Evolutionary conservation across 2,113 vertebrate species (phyloP).

Genomic region (Trochalopteron elliotii): DNA sequence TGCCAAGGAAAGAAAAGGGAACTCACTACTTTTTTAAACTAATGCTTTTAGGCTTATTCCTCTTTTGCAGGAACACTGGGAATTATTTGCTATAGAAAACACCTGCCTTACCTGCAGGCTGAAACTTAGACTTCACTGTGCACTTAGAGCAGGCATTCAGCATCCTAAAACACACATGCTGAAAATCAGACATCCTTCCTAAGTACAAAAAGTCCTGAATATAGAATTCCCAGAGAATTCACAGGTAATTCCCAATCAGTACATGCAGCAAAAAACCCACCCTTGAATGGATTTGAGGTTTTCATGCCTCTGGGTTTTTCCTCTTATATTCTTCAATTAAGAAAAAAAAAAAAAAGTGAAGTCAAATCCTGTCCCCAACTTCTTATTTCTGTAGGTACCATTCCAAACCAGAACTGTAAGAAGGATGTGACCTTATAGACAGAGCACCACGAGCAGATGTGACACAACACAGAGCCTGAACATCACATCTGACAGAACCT

Average conservation of each 20-base stretch:
- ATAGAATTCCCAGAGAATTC: background rate
- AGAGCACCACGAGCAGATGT: background rate
- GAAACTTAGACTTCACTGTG: background rate
- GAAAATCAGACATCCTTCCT: background rate
- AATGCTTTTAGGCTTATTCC: background rate
- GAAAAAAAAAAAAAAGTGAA: background rate
- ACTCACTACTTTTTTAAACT: background rate
- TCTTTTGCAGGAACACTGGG: background rate
- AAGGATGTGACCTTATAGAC: background rate
- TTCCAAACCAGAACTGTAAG: background rate
- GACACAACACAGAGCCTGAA: background rate
- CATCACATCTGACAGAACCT: accelerated
- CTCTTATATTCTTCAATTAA: background rate
- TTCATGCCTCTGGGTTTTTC: background rate
- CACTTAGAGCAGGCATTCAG: background rate
- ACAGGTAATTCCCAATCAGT: background rate
- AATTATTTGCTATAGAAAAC: background rate
- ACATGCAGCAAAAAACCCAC: background rate
- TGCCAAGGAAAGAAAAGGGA: background rate
- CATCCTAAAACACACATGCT: background rate
- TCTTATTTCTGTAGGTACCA: background rate
- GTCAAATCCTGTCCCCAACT: background rate
- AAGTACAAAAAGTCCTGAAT: background rate
- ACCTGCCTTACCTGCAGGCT: background rate
- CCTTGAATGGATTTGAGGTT: background rate